Base-by-base conservation (phyloP, 2,797 vertebrate genomes). In the Chaetophractus vellerosus region DNA sequence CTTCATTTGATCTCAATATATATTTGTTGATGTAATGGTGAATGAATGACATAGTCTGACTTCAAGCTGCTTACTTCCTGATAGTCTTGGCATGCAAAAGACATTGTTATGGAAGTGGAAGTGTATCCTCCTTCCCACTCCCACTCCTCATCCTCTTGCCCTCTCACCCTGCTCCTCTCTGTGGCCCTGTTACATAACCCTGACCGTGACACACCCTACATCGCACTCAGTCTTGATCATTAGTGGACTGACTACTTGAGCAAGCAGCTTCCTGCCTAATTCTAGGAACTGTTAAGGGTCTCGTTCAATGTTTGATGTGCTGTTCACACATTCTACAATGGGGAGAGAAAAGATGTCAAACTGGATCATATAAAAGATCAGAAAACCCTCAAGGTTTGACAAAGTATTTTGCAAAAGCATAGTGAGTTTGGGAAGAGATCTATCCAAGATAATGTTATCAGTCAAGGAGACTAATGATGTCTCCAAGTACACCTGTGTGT, bases 21-120 rank as follows among this genome's bases (percentile, higher is more conserved):
- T 71, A 88, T 31, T 68, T 89, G 6, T 59, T 15, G 1, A 18
- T 26, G 33, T 79, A 92, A 33, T 66, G 19, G 31, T 48, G 28
- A 84, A 57, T 93, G 23, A 92, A 48, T 50, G 15, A 61, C 10
- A 23, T 9, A 10, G 1, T 87, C 12, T 81, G 55, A 57, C 19
- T 84, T 16, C 9, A 89, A 50, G 12, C 24, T 57, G 4, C 33
- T 89, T 55, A 33, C 59, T 93, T 96, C 86, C 69, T 72, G 55
- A 48, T 81, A 87, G 50, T 68, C 12, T n/a, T 0, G 26, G 28
- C 18, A 82, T 80, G 8, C 24, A 76, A 41, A 4, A 66, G 10
- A 33, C 74, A 33, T 69, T 84, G 18, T 38, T 48, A n/a, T 7
- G 31, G 33, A 76, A 55, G 38, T 7, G 31, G 31, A 72, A 55